Percentiles rank a stretch among this genome's conserved stretches.
Conservation (phyloP, 2,888 invertebrate species). For the Hesperia comma region DNA sequence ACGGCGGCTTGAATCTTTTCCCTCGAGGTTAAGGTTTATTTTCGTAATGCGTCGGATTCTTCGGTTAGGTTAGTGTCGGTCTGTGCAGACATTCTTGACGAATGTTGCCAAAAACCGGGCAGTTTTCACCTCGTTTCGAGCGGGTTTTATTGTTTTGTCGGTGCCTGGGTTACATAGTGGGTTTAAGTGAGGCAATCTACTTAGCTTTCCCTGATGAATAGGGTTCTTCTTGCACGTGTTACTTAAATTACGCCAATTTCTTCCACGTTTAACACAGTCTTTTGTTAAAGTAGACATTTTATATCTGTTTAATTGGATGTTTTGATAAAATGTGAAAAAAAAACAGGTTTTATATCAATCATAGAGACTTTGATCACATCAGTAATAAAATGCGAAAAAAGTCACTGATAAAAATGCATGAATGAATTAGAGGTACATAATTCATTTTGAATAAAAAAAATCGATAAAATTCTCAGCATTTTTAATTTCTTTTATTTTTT, state of each 20-base stretch:
- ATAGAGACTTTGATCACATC: too few relatives aligned
- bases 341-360: too few relatives aligned
- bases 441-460: too few relatives aligned
- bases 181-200: conserved; percentile 32
- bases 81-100: conserved; percentile 77
- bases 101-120: conserved; percentile 80
- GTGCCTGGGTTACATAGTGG: conserved; percentile 45
- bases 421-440: too few relatives aligned
- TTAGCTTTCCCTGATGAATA: conserved; percentile 26
- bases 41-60: conserved; percentile 50
- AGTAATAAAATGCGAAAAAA: too few relatives aligned
- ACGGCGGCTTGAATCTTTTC: conserved; percentile 52
- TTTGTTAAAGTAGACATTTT: too few relatives aligned
- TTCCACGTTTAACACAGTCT: neutral
- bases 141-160: conserved; percentile 72
- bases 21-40: conserved; percentile 55
- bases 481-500: too few relatives aligned
- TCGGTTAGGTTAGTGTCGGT: conserved; percentile 48
- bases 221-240: conserved; percentile 12
- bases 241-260: neutral
- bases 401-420: too few relatives aligned
- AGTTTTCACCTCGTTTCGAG: conserved; percentile 76
- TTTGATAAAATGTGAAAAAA: too few relatives aligned
- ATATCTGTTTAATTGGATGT: too few relatives aligned
- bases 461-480: too few relatives aligned